phyloP scores from a whole-genome alignment of 2,797 vertebrate species.

The Valencia hispanica region DNA sequence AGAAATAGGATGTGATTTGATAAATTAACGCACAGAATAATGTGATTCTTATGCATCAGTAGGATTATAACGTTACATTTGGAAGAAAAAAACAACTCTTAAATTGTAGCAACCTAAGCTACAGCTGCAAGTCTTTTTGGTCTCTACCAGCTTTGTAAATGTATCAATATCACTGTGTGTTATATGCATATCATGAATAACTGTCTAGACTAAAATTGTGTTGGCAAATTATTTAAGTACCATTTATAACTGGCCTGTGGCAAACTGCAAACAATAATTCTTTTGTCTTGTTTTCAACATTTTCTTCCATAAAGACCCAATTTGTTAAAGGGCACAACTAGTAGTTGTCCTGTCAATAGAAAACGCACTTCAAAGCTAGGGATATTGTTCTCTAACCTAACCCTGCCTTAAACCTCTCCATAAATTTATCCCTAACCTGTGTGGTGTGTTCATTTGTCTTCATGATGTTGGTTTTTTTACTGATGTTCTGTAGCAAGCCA shows the following conservation, averaged over 20 bases:
- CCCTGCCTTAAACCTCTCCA: not conserved
- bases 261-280: not conserved
- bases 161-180: not conserved
- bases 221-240: not conserved
- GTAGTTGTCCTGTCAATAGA: not conserved
- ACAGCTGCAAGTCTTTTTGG: not conserved
- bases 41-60: not conserved
- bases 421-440: not conserved
- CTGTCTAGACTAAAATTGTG: not conserved
- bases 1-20: slow-evolving; percentile 28
- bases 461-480: not conserved
- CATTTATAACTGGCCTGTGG: too few relatives aligned
- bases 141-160: not conserved
- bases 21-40: not conserved
- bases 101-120: not conserved
- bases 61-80: not conserved
- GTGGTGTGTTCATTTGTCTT: not conserved
- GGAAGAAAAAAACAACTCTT: not conserved
- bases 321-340: not conserved
- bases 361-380: not conserved
- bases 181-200: not conserved
- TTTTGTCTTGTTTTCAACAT: not conserved
- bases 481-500: not conserved
- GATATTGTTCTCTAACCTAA: not conserved
- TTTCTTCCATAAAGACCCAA: not conserved